phyloP scores from a whole-genome alignment of 2,113 vertebrate species.

The Hippoglossus stenolepis region DNA sequence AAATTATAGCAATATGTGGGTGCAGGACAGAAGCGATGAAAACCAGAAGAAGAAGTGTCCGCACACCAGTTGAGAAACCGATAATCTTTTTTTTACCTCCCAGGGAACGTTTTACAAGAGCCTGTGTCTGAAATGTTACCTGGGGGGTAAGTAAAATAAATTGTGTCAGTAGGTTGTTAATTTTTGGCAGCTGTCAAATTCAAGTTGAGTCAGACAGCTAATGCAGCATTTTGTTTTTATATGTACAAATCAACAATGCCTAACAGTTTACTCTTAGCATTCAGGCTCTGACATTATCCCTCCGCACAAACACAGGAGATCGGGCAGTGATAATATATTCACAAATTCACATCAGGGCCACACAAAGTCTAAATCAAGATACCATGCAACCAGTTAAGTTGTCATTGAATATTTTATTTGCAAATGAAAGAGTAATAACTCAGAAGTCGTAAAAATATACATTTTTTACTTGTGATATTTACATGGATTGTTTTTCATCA shows the following conservation, averaged over 20 bases:
- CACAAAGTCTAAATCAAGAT: slow-evolving; percentile 43
- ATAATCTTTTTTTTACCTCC: too few relatives aligned
- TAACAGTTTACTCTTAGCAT: not conserved
- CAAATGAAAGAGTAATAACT: slow-evolving; percentile 88
- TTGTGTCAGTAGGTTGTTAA: not conserved
- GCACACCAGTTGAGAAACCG: too few relatives aligned
- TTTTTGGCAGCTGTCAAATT: slow-evolving; percentile 23
- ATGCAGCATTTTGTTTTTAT: not conserved
- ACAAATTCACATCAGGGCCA: not conserved
- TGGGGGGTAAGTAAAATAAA: too few relatives aligned
- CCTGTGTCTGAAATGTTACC: too few relatives aligned
- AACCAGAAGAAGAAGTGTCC: too few relatives aligned
- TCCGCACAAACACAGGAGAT: not conserved
- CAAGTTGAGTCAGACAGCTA: not conserved
- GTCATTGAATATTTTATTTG: slow-evolving; percentile 87
- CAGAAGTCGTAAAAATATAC: slow-evolving; percentile 89
- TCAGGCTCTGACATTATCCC: not conserved
- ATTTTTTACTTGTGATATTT: slow-evolving; percentile 87
- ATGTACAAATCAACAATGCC: not conserved
- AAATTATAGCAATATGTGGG: too few relatives aligned
- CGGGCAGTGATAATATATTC: not conserved
- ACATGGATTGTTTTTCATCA: slow-evolving; percentile 81
- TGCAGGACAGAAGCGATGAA: too few relatives aligned
- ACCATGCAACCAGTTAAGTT: slow-evolving; percentile 65
- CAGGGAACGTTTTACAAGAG: too few relatives aligned